Base-by-base conservation (phyloP, 1,140 invertebrate species). In the Hormaphis cornu region DNA sequence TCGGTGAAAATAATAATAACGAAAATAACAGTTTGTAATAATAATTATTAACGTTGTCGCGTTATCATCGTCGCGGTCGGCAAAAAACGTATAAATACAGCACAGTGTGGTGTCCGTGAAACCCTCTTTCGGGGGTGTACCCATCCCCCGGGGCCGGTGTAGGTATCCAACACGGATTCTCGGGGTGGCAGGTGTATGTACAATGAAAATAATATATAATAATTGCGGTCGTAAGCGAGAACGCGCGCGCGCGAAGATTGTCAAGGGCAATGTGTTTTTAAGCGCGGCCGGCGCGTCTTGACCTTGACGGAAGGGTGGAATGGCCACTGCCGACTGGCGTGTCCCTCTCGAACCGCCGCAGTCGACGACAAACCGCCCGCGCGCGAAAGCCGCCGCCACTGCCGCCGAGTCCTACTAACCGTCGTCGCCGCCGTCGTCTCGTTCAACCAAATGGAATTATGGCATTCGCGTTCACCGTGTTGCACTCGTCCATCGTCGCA, bases 391-490 rank as follows among this genome's bases (percentile, higher is more conserved):
- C 44, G 20, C 9, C 44, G 20, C n/a, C 20, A 22, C n/a, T n/a
- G n/a, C n/a, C n/a, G n/a, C n/a, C n/a, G n/a, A n/a, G n/a, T n/a
- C n/a, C n/a, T n/a, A n/a, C n/a, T n/a, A 10, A 10, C 28, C 24
- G 24, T 28, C 30, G 12, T 24, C 8, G 9, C 20, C 10, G 53
- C 18, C 30, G 18, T 20, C 53, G 12, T 14, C 30, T 56, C 10
- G 40, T 14, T 42, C 26, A 48, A 42, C 30, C 59, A 42, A 63
- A 63, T 63, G 59, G 61, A 66, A 66, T n/a, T n/a, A n/a, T 66
- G 61, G 61, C 61, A 48, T 42, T 48, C 28, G 61, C 61, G 44
- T 66, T 66, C 18, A 48, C 44, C 61, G 61, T 48, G 44, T 35
- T 66, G 28, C 61, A 66, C 44, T 48, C 61, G 61, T 66, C 44